phyloP scores from a whole-genome alignment of 2,113 vertebrate genomes.

The Peromyscus polionotus region DNA sequence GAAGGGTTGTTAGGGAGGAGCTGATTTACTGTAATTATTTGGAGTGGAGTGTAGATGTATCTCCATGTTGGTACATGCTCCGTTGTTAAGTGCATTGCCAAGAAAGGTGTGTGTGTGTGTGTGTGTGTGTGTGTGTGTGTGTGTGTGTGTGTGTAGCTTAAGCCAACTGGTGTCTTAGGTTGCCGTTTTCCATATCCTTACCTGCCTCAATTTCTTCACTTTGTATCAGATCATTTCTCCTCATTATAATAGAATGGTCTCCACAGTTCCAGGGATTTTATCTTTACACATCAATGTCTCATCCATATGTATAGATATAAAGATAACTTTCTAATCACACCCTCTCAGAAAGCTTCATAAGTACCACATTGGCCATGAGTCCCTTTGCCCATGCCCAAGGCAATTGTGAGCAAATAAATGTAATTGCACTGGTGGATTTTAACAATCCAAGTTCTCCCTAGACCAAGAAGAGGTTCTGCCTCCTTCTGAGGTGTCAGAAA shows the following conservation, averaged over 20 bases:
- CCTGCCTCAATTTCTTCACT: neutral
- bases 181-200: neutral
- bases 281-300: neutral
- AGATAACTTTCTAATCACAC: neutral
- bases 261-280: neutral
- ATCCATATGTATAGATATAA: neutral
- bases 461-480: neutral
- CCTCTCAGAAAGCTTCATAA: neutral
- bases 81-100: neutral
- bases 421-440: neutral
- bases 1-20: neutral
- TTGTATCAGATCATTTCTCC: neutral
- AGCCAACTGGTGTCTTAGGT: neutral
- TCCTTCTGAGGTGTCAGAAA: neutral
- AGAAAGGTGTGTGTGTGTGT: neutral
- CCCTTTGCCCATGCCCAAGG: neutral
- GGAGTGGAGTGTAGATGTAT: neutral
- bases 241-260: neutral
- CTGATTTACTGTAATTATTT: neutral
- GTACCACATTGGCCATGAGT: neutral
- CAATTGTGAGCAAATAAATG: neutral
- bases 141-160: neutral
- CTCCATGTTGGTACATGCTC: neutral
- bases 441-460: neutral
- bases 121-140: too few relatives aligned